Percentiles rank a stretch among this genome's conserved stretches.
Evolutionary conservation across 2,797 vertebrate genomes (phyloP).

Genomic region (Arnoldichthys spilopterus): DNA sequence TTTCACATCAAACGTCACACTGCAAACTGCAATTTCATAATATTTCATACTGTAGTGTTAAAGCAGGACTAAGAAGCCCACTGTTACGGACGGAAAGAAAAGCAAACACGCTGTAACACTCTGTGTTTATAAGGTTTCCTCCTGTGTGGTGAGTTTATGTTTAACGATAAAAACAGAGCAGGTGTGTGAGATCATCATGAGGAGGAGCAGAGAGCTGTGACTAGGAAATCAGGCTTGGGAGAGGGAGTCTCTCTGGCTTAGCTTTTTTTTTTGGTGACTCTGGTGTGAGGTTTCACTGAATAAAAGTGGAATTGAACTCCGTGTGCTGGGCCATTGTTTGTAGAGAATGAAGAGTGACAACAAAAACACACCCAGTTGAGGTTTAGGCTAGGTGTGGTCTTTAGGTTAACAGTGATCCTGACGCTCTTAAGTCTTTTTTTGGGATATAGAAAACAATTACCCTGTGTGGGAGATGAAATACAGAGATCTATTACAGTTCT

Average conservation of each 20-base stretch:
- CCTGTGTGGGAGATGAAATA: background rate
- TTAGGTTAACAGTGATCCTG: background rate
- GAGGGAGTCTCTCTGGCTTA: conserved; percentile 8
- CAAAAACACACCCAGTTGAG: background rate
- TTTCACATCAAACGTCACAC: background rate
- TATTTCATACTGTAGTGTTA: background rate
- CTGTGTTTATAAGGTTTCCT: too few relatives aligned
- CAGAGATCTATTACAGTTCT: background rate
- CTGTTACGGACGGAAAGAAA: too few relatives aligned
- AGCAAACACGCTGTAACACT: too few relatives aligned
- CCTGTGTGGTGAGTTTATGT: too few relatives aligned
- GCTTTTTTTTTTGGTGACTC: too few relatives aligned
- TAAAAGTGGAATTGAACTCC: background rate
- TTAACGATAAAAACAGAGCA: background rate
- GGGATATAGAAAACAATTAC: background rate
- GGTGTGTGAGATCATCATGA: background rate
- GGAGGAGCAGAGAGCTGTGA: background rate
- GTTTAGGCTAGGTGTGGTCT: background rate
- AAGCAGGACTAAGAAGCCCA: too few relatives aligned
- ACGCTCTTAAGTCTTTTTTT: background rate
- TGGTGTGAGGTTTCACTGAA: background rate
- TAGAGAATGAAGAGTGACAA: background rate
- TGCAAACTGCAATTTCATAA: too few relatives aligned
- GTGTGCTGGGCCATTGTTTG: background rate
- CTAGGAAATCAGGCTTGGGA: background rate